Percentiles rank a stretch among this genome's conserved stretches.
These are phyloP conservation scores for Globodera rostochiensis DNA, from an alignment of 1,140 invertebrate species.

Conservation along the genomic window DNA sequence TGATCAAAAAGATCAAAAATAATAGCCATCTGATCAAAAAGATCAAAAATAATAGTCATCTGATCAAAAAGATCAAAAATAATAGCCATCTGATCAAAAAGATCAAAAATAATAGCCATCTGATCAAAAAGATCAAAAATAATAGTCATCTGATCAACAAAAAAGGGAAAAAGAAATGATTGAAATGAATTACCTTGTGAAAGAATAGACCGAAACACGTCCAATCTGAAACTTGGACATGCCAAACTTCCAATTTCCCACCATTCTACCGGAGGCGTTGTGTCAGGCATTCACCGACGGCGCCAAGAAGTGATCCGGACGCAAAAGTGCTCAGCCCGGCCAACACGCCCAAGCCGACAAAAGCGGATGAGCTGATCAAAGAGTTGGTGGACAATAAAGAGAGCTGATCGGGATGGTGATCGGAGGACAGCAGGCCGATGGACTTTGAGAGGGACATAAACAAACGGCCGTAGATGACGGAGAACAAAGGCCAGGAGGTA, in stretches of 20 bases:
- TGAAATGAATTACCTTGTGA: not conserved
- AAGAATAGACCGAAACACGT: conserved; percentile 28
- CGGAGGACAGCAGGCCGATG: conserved; percentile 23
- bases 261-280: conserved; percentile 9
- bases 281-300: conserved; percentile 53
- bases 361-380: conserved; percentile 39
- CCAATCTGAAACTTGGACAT: conserved; percentile 15
- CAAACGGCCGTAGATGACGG: conserved; percentile 59
- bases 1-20: conserved; percentile 11
- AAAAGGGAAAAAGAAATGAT: conserved; percentile 38
- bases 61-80: conserved; percentile 11
- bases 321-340: conserved; percentile 44
- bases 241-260: not conserved
- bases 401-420: conserved; percentile 5
- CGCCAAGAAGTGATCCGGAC: conserved; percentile 54
- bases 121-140: conserved; percentile 11
- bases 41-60: conserved; percentile 66
- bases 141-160: conserved; percentile 10
- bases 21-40: no score
- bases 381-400: not conserved
- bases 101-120: conserved; percentile 66
- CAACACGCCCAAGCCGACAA: conserved; percentile 43
- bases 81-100: no score
- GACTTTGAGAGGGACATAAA: conserved; percentile 48
- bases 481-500: conserved; percentile 59